These are phyloP conservation scores for Tragelaphus scriptus DNA, from an alignment of 2,113 vertebrate genomes.

Conservation along the genomic window DNA sequence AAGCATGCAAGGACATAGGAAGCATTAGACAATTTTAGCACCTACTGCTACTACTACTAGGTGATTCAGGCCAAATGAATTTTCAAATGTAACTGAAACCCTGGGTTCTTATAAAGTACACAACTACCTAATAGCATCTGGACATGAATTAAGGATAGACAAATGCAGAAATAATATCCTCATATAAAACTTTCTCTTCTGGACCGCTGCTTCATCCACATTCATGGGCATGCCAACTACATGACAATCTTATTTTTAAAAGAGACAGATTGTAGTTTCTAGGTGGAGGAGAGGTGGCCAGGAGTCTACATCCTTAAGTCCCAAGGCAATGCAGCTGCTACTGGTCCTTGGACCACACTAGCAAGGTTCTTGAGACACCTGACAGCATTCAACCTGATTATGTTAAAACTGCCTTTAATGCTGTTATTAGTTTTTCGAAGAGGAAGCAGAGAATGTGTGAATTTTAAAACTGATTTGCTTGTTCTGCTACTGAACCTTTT, in stretches of 20 bases:
- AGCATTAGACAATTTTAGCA: background rate
- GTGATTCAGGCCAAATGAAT: background rate
- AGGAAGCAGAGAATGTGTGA: background rate
- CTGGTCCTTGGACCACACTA: background rate
- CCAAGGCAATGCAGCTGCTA: too few relatives aligned
- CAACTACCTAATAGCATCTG: background rate
- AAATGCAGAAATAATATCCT: background rate
- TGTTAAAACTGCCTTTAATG: background rate
- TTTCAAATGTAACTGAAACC: constrained; percentile 1
- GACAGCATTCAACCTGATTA: background rate
- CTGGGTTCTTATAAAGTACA: background rate
- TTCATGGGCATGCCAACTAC: background rate
- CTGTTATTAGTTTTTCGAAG: background rate
- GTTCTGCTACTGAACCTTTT: background rate
- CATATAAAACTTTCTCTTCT: background rate
- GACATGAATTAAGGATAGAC: background rate
- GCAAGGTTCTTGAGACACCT: background rate
- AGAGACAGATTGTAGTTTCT: background rate
- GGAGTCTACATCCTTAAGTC: background rate
- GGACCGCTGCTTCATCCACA: background rate
- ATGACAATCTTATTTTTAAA: background rate
- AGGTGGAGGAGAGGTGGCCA: background rate
- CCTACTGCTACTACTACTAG: background rate
- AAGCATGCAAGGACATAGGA: background rate
- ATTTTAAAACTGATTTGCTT: background rate